phyloP scores from a whole-genome alignment of 2,113 vertebrate genomes.

The Megaleporinus macrocephalus region DNA sequence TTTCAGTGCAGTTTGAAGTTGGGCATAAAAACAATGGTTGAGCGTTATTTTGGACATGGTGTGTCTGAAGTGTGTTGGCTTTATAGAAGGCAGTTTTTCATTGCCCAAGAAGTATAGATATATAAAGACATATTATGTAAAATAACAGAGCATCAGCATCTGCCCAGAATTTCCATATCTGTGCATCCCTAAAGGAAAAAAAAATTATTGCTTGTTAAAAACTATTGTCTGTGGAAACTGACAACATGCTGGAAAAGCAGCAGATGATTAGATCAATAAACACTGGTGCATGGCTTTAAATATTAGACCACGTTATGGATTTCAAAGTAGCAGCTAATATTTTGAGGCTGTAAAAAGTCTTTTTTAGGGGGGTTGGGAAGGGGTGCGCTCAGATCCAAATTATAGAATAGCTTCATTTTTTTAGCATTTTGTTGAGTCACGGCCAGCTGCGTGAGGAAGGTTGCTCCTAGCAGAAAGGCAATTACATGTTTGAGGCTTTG shows the following conservation, averaged over 20 bases:
- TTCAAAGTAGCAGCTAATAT: slow-evolving; percentile 17
- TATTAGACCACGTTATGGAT: slow-evolving; percentile 10
- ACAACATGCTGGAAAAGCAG: neutral
- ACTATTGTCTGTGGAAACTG: no score
- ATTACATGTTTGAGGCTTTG: slow-evolving; percentile 33
- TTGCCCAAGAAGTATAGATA: no score
- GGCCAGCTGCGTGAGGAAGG: slow-evolving; percentile 21
- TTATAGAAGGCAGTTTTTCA: no score
- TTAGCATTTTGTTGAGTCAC: slow-evolving; percentile 40
- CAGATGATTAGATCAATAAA: neutral
- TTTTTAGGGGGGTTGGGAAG: neutral
- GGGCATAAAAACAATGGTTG: no score
- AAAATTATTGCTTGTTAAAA: no score
- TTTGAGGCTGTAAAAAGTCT: slow-evolving; percentile 8
- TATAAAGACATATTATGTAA: no score
- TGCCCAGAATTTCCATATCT: no score
- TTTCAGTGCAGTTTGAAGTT: no score
- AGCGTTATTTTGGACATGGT: no score
- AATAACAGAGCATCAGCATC: no score
- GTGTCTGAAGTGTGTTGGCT: no score
- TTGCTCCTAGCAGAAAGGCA: slow-evolving; percentile 17
- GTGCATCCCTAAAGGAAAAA: no score
- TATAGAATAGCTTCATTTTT: slow-evolving; percentile 28
- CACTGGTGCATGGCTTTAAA: neutral
- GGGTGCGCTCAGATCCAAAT: slow-evolving; percentile 22